Evolutionary conservation across 2,113 vertebrate genomes (phyloP).

Genomic region (Daubentonia madagascariensis): DNA sequence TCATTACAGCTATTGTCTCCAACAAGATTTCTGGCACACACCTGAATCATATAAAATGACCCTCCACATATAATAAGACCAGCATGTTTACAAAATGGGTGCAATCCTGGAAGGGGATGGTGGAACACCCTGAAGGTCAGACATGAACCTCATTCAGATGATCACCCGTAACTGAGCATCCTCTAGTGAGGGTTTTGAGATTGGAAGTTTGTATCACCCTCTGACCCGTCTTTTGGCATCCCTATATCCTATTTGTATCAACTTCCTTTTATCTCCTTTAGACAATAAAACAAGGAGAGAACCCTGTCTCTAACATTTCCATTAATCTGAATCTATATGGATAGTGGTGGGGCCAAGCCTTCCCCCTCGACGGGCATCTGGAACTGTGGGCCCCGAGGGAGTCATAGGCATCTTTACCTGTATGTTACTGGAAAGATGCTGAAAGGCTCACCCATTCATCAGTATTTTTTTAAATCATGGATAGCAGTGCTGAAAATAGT

Average conservation of each 20-base stretch:
- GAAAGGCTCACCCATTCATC: accelerated
- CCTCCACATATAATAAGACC: accelerated
- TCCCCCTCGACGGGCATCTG: accelerated
- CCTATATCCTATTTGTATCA: accelerated
- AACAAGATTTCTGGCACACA: accelerated
- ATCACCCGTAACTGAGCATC: not conserved
- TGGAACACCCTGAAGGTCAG: not conserved
- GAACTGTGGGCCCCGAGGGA: not conserved
- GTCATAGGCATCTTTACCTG: not conserved
- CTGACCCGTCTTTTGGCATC: not conserved
- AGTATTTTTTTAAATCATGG: not conserved
- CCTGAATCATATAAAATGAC: not conserved
- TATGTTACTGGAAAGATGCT: not conserved
- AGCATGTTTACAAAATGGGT: not conserved
- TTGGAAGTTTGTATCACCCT: not conserved
- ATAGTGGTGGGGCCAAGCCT: accelerated
- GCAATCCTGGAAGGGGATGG: accelerated
- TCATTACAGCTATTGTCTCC: not conserved
- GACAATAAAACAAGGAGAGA: not conserved
- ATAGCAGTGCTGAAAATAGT: not conserved
- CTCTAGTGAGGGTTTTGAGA: not conserved
- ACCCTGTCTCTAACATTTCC: not conserved
- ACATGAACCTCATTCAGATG: not conserved
- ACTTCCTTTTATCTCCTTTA: not conserved
- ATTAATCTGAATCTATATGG: not conserved